Conservation (phyloP, 2,888 invertebrate species). For the Ophraella communa region DNA sequence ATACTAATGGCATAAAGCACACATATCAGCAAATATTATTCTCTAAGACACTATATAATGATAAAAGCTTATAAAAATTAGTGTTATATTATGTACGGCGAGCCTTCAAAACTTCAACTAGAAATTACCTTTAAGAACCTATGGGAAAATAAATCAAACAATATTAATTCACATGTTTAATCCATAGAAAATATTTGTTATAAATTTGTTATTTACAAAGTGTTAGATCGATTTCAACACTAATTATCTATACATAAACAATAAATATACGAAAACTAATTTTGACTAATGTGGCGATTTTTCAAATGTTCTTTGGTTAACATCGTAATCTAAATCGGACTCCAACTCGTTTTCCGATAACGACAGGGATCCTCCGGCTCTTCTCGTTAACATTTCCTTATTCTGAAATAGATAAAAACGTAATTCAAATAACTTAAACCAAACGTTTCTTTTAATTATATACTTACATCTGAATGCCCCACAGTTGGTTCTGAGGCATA, state of each 20-base stretch:
- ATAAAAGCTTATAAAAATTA: too few relatives aligned
- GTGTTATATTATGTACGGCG: too few relatives aligned
- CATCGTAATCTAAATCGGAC: slow-evolving; percentile 65
- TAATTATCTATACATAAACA: neutral
- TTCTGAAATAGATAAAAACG: slow-evolving; percentile 20
- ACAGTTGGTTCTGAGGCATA: slow-evolving; percentile 85
- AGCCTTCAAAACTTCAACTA: too few relatives aligned
- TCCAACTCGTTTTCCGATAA: slow-evolving; percentile 85
- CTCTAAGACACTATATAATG: too few relatives aligned
- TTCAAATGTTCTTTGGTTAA: slow-evolving; percentile 31
- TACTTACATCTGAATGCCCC: slow-evolving; percentile 62
- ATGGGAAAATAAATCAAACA: neutral
- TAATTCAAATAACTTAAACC: neutral
- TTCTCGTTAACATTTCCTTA: slow-evolving; percentile 55
- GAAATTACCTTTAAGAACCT: neutral
- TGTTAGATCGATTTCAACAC: neutral
- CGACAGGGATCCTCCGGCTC: slow-evolving; percentile 80
- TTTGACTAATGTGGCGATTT: slow-evolving; percentile 3
- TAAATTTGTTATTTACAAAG: slow-evolving; percentile 1
- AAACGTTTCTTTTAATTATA: too few relatives aligned
- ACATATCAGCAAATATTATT: too few relatives aligned
- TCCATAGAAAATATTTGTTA: slow-evolving; percentile 12
- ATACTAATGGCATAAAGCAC: too few relatives aligned
- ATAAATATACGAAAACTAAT: neutral
- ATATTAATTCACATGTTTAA: neutral